Evolutionary conservation across 2,113 vertebrate genomes (phyloP).

Genomic region (Sus scrofa): DNA sequence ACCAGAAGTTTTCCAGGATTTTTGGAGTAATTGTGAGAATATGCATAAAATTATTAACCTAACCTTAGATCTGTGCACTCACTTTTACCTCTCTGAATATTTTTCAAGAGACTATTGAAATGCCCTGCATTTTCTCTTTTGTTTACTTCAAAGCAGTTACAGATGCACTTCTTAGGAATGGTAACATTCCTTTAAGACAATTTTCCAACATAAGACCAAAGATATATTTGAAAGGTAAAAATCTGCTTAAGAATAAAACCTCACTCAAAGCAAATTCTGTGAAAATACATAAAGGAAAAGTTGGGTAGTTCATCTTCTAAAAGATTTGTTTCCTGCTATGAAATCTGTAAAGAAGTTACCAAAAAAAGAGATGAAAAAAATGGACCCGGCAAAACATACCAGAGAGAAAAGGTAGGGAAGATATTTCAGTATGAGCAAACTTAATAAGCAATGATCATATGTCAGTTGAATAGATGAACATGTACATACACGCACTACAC

Average conservation of each 20-base stretch:
- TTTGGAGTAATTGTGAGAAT: not conserved
- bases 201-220: constrained; percentile 34
- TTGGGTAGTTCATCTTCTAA: not conserved
- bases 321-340: not conserved
- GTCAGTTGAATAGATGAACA: not conserved
- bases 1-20: not conserved
- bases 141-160: not conserved
- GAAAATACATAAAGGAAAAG: constrained; percentile 35
- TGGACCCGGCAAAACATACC: not conserved
- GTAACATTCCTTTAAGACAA: not conserved
- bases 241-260: not conserved
- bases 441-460: not conserved
- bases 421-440: not conserved
- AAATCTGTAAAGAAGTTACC: not conserved
- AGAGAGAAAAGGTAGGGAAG: not conserved
- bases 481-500: not conserved
- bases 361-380: not conserved
- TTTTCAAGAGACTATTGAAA: not conserved
- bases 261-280: not conserved
- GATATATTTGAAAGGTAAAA: not conserved
- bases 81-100: not conserved
- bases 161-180: not conserved
- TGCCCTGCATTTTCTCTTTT: not conserved
- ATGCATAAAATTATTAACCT: not conserved
- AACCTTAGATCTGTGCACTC: not conserved